Evolutionary conservation across 2,888 invertebrate genomes (phyloP), one percentile per base, ranked within the genome.

Genomic region (Limenitis camilla): DNA sequence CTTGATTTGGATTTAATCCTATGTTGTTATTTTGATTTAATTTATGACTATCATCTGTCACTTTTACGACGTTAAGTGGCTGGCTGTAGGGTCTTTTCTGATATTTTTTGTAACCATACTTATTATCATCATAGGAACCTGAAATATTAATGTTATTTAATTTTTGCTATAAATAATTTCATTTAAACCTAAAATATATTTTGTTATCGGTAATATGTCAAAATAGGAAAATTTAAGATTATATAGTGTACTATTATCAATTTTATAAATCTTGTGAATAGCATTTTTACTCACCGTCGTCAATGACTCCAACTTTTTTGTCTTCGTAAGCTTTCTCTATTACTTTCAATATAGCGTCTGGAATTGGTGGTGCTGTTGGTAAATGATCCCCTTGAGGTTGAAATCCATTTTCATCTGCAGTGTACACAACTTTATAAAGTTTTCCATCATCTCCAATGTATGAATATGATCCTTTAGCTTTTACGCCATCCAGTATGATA

Each of bases 381-480:
- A 85, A 66, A 62, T 86, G 85, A 52, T 80, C 82, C 49, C 85
- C 84, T 31, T 56, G 64, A 3, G 86, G 79, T 60, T 61, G 69
- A 46, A 78, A 86, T 1, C 85, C 85, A 60, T 83, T 80, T 65
- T 85, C 81, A 66, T 85, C 83, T 38, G 86, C 85, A 2, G 78
- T 73, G 43, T 85, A 85, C 29, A 60, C 60, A 1, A 85, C 65
- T 33, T 63, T 73, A 32, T 84, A 85, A 0, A 74, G 27, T 62
- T 80, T 79, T 28, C 83, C 85, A 64, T 86, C 83, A 61, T 85
- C 84, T 42, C 84, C 83, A 6, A 64, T 74, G 9, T 83, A 85
- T 2, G 84, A 83, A 59, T 73, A 86, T 2, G 74, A 66, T 19
- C 85, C 85, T 56, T 74, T 63, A 9, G 78, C 78, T 69, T 71